Evolutionary conservation across 2,797 vertebrate species (phyloP).

Genomic region (Streptopelia turtur): DNA sequence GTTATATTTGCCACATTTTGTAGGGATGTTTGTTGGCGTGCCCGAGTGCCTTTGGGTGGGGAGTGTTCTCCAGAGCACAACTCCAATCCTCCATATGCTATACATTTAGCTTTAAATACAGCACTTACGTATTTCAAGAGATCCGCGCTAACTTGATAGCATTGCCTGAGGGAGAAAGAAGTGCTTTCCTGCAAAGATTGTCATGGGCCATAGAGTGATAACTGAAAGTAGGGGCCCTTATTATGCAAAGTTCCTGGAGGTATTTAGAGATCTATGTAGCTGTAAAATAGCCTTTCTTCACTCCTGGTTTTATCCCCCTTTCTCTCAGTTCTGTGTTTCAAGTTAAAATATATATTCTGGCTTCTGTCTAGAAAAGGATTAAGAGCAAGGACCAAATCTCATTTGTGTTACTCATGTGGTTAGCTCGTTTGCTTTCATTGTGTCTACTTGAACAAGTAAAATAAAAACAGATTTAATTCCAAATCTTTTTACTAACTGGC

Average conservation of each 20-base stretch:
- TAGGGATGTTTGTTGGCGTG: neutral
- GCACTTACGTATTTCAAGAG: neutral
- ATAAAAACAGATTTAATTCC: slow-evolving; percentile 39
- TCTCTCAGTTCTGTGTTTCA: neutral
- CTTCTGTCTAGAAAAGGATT: slow-evolving; percentile 8
- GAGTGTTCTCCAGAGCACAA: neutral
- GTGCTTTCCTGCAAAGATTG: slow-evolving; percentile 10
- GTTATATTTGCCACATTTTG: neutral
- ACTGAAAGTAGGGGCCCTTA: slow-evolving; percentile 33
- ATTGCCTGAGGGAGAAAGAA: slow-evolving; percentile 38
- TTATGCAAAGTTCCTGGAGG: slow-evolving; percentile 24
- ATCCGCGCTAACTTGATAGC: slow-evolving; percentile 18
- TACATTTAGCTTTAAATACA: slow-evolving; percentile 50
- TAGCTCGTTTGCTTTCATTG: neutral
- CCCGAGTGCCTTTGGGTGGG: neutral
- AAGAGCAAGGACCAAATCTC: slow-evolving; percentile 1
- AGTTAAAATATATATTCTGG: neutral
- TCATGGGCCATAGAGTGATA: neutral
- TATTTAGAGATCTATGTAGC: neutral
- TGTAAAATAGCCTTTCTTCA: slow-evolving; percentile 10
- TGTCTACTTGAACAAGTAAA: slow-evolving; percentile 11
- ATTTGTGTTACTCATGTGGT: neutral
- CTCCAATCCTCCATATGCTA: neutral
- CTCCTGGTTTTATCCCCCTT: neutral
- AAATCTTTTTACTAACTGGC: slow-evolving; percentile 23